Percentiles rank a stretch among this genome's conserved stretches.
phyloP scores from a whole-genome alignment of 2,888 invertebrate species.

The Drosophila anomalata region DNA sequence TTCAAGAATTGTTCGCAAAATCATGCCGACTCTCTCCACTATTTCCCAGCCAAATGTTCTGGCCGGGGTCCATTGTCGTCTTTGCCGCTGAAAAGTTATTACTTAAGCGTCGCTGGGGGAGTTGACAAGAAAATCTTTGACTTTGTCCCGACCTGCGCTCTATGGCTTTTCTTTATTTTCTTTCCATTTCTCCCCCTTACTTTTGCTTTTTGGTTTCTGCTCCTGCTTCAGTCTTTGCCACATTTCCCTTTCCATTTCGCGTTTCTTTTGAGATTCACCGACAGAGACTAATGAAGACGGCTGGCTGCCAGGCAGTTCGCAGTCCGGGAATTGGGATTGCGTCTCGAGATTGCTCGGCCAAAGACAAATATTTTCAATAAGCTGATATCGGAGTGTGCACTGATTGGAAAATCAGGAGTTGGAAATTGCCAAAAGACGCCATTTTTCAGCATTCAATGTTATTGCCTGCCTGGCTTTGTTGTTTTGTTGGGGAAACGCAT shows the following conservation, averaged over 20 bases:
- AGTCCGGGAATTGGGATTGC: constrained; percentile 17
- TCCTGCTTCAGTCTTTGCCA: neutral
- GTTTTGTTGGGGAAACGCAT: constrained; percentile 64
- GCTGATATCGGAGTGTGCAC: constrained; percentile 73
- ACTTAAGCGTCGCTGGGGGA: constrained; percentile 54
- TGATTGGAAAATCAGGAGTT: constrained; percentile 74
- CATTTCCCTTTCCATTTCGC: constrained; percentile 1
- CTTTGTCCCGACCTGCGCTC: constrained; percentile 33
- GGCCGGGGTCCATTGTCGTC: constrained; percentile 19
- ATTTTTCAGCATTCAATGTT: constrained; percentile 70
- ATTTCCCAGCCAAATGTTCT: neutral
- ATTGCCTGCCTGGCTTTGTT: constrained; percentile 42
- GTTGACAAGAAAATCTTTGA: constrained; percentile 49
- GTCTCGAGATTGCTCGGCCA: constrained; percentile 21
- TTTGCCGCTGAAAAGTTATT: constrained; percentile 42
- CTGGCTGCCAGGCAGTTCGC: neutral
- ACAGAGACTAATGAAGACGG: constrained; percentile 70
- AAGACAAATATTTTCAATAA: constrained; percentile 74
- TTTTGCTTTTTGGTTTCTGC: neutral
- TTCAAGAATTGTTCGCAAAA: neutral
- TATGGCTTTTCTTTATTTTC: constrained; percentile 6
- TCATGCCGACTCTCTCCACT: neutral
- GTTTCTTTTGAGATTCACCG: constrained; percentile 21
- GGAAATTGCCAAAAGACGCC: constrained; percentile 60
- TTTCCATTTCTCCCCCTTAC: neutral